phyloP scores from a whole-genome alignment of 1,140 invertebrate genomes.

The Leptinotarsa defecta region DNA sequence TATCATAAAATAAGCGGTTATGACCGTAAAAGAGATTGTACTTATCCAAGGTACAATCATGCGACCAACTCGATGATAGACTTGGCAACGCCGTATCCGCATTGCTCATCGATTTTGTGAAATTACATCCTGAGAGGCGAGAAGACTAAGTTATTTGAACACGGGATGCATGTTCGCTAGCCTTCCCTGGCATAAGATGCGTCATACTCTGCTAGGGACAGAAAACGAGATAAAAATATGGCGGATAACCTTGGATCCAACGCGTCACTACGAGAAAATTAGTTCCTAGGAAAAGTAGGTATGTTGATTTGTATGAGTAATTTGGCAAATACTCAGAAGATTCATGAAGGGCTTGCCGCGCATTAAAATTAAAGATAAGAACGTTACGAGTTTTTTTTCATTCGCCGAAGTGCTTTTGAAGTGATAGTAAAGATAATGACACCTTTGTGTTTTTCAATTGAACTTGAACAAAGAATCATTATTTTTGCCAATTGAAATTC shows the following conservation, averaged over 20 bases:
- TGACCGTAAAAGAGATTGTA: no score
- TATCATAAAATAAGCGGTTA: no score
- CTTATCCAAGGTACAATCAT: no score
- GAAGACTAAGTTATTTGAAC: constrained; percentile 11
- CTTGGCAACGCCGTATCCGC: constrained; percentile 7
- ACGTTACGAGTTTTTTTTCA: no score
- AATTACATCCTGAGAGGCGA: constrained; percentile 17
- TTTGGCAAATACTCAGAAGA: constrained; percentile 3
- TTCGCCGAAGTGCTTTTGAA: no score
- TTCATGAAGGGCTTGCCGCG: neutral
- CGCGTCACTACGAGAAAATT: neutral
- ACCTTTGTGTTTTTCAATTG: no score
- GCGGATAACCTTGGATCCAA: neutral
- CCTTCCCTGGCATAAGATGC: constrained; percentile 3
- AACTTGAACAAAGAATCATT: no score
- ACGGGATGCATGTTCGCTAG: constrained; percentile 5
- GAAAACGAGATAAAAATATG: constrained; percentile 4
- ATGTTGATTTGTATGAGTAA: neutral
- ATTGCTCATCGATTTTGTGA: constrained; percentile 21
- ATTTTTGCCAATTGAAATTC: no score
- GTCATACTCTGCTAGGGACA: neutral
- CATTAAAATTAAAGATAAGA: neutral
- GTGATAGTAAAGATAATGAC: no score
- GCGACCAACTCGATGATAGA: neutral
- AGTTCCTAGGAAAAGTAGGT: constrained; percentile 9